phyloP scores from a whole-genome alignment of 2,888 invertebrate species.

The Epinotia nisella region DNA sequence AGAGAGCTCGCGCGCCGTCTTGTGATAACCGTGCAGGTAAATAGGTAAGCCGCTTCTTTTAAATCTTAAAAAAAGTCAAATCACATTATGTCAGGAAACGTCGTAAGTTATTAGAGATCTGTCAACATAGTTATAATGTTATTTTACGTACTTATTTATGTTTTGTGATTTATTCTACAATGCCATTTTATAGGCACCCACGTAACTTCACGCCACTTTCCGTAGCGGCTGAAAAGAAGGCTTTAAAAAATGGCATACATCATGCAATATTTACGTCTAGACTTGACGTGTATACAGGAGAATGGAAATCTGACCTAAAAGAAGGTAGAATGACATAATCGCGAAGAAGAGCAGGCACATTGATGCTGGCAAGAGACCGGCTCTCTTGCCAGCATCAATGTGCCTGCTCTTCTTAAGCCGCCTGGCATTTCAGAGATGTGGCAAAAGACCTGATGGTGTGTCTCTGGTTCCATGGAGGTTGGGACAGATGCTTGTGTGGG shows the following conservation, averaged over 20 bases:
- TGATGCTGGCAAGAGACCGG: no score
- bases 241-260: constrained; percentile 84
- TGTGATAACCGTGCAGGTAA: no score
- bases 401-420: no score
- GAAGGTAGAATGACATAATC: no score
- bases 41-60: no score
- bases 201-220: constrained; percentile 69
- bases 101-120: constrained; percentile 2
- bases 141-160: neutral
- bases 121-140: neutral
- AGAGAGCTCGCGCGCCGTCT: no score
- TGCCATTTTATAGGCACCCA: constrained; percentile 77
- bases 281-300: constrained; percentile 84
- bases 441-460: no score
- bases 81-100: neutral
- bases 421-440: no score
- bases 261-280: constrained; percentile 83
- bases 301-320: constrained; percentile 84
- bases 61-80: neutral
- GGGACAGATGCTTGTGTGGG: no score
- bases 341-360: no score
- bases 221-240: constrained; percentile 70
- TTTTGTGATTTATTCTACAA: constrained; percentile 48
- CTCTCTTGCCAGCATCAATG: no score
- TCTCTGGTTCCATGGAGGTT: no score